phyloP scores from a whole-genome alignment of 2,888 invertebrate genomes.

The Agrilus biguttatus region DNA sequence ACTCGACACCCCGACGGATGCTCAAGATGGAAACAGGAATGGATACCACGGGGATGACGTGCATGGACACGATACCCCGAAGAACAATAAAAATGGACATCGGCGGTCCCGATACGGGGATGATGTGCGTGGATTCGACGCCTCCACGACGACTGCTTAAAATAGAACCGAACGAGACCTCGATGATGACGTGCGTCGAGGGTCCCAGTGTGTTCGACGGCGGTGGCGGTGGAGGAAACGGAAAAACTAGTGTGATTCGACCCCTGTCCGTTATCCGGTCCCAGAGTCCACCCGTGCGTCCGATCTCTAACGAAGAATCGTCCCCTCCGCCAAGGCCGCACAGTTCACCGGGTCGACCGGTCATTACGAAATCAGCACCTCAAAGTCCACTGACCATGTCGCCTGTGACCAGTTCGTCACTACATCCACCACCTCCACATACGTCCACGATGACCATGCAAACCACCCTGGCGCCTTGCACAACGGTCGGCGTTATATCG shows the following conservation, averaged over 20 bases:
- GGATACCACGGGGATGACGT: constrained; percentile 31
- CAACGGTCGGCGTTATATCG: constrained; percentile 11
- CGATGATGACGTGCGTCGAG: constrained; percentile 33
- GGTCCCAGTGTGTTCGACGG: constrained; percentile 41
- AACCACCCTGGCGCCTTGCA: constrained; percentile 9
- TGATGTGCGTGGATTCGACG: no score
- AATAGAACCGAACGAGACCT: constrained; percentile 35
- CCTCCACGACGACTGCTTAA: constrained; percentile 10
- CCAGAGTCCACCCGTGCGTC: constrained; percentile 27
- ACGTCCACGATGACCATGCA: constrained; percentile 10
- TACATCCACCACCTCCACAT: constrained; percentile 18
- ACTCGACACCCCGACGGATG: constrained; percentile 42
- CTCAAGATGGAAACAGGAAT: constrained; percentile 31
- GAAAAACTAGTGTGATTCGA: constrained; percentile 27
- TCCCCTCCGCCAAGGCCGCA: constrained; percentile 29
- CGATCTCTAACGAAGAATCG: constrained; percentile 24
- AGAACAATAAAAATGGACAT: constrained; percentile 9
- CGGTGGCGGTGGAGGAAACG: constrained; percentile 14
- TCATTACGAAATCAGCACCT: constrained; percentile 25
- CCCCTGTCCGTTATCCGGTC: constrained; percentile 23
- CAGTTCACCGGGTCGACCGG: constrained; percentile 29
- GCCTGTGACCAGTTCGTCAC: constrained; percentile 10
- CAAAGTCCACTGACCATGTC: constrained; percentile 24
- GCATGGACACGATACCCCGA: constrained; percentile 23
- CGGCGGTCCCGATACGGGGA: no score